phyloP scores from a whole-genome alignment of 2,113 vertebrate genomes.

The Cochlearius cochlearius region DNA sequence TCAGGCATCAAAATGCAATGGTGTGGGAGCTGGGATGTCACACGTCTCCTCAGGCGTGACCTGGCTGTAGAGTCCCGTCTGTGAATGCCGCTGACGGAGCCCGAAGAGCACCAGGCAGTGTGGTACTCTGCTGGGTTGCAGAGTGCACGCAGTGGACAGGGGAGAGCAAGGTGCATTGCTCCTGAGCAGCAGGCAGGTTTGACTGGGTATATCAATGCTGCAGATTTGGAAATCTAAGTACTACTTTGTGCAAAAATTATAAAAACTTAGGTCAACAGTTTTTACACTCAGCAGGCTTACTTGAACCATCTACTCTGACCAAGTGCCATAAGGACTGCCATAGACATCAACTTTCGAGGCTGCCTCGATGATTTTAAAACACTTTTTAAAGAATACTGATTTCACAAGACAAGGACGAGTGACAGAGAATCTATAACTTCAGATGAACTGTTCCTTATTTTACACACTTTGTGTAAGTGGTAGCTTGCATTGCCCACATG shows the following conservation, averaged over 20 bases:
- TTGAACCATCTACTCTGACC: background rate
- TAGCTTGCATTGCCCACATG: background rate
- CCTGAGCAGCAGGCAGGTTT: background rate
- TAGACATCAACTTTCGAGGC: background rate
- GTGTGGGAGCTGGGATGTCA: background rate
- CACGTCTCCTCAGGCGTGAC: rapidly evolving
- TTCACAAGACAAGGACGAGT: background rate
- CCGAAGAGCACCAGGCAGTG: background rate
- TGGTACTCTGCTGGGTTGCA: background rate
- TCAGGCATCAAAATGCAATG: background rate
- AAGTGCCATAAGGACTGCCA: background rate
- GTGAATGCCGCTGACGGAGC: background rate
- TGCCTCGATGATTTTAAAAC: background rate
- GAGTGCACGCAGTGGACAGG: background rate
- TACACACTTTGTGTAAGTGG: background rate
- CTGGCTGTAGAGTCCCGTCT: background rate
- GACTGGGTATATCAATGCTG: background rate
- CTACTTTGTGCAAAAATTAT: background rate
- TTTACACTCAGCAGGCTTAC: background rate
- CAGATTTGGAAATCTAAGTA: background rate
- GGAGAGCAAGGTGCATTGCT: background rate
- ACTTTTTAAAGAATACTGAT: background rate
- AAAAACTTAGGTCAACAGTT: background rate
- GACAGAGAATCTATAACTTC: background rate
- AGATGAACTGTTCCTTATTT: background rate